Evolutionary conservation across 1,140 invertebrate genomes (phyloP).

Genomic region (Aphaenogaster ashmeadi): DNA sequence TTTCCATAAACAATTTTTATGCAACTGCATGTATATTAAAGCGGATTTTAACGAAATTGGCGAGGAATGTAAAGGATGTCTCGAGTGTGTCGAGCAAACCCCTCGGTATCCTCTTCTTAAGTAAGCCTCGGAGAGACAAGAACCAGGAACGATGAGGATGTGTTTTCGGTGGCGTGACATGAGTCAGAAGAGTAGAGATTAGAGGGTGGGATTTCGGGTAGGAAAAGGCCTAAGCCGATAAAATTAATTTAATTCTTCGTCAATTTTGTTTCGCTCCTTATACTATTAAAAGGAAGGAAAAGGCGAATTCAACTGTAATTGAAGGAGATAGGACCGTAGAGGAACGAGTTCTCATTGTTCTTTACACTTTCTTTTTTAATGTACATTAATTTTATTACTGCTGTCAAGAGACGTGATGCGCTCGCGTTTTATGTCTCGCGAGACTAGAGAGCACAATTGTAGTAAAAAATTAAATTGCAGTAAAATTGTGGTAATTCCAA

Average conservation of each 20-base stretch:
- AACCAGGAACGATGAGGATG: conserved; percentile 30
- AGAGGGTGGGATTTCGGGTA: conserved; percentile 29
- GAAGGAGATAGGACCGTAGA: neutral
- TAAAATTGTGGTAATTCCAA: conserved; percentile 8
- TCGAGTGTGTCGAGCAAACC: neutral
- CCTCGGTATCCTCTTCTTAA: neutral
- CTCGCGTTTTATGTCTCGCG: neutral
- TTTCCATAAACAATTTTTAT: neutral
- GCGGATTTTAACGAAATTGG: neutral
- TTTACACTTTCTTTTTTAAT: conserved; percentile 30
- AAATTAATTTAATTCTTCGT: conserved; percentile 80
- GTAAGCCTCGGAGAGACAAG: conserved; percentile 10
- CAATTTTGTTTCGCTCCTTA: conserved; percentile 61
- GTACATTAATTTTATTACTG: conserved; percentile 54
- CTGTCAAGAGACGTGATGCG: conserved; percentile 29
- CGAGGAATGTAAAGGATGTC: neutral
- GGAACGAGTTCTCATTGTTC: neutral
- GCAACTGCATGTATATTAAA: neutral
- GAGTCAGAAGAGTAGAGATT: conserved; percentile 66
- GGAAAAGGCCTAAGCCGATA: conserved; percentile 71
- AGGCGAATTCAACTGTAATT: neutral
- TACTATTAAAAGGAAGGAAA: conserved; percentile 14
- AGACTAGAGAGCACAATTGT: conserved; percentile 14
- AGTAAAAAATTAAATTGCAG: conserved; percentile 21
- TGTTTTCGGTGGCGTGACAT: conserved; percentile 60